These are phyloP conservation scores for Genyomyrus donnyi DNA, from an alignment of 2,113 vertebrate genomes.

Conservation along the genomic window DNA sequence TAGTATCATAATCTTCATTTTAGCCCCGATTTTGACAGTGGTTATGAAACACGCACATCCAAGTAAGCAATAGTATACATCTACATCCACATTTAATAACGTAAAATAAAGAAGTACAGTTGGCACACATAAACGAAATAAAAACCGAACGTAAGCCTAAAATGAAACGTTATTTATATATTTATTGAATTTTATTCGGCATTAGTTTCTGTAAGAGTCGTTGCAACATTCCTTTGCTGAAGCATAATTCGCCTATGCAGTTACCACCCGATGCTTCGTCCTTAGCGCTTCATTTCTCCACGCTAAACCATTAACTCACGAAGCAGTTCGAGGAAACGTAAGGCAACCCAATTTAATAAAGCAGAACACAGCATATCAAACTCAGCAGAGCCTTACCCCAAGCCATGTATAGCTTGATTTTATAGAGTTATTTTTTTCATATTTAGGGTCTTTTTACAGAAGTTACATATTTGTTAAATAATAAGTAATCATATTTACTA, in stretches of 20 bases:
- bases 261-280: too few relatives aligned
- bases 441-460: background rate
- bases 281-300: too few relatives aligned
- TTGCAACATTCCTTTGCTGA: background rate
- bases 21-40: background rate
- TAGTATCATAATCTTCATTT: background rate
- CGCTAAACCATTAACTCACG: too few relatives aligned
- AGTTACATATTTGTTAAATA: background rate
- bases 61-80: background rate
- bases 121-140: background rate
- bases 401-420: background rate
- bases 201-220: background rate
- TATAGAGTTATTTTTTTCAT: background rate
- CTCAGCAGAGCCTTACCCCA: background rate
- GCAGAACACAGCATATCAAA: background rate
- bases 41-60: background rate
- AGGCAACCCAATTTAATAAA: background rate
- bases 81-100: background rate
- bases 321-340: background rate
- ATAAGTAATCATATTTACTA: background rate
- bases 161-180: background rate
- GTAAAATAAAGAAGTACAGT: background rate
- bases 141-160: too few relatives aligned
- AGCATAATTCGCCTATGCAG: background rate
- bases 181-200: background rate